Evolutionary conservation across 2,113 vertebrate genomes (phyloP), one percentile per base, ranked within the genome.

Genomic region (Artemisiospiza belli): DNA sequence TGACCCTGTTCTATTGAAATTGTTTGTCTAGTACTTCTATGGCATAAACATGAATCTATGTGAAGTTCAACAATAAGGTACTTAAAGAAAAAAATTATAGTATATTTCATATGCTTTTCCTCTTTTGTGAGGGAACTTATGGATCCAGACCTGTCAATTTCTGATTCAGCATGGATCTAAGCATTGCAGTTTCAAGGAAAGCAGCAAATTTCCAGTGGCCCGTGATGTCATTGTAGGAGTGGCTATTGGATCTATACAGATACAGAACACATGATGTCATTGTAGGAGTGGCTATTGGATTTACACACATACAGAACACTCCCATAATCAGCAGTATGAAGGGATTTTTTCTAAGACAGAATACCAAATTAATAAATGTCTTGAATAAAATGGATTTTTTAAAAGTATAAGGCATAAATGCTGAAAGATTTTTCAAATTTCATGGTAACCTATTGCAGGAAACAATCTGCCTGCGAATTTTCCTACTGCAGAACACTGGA

Each of bases 331-430:
- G 5, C 12, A 67, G 12, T 16, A 21, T 35, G 16, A 92, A 11
- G 6, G 41, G n/a, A 83, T 18, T 68, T 19, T 3, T 62, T 92
- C 13, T 0, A 1, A 85, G 12, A 31, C 4, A 77, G 47, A 61
- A 41, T 55, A 87, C 43, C 15, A 37, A 55, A 9, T 46, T 63
- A 75, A 87, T 57, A 1, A 55, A 52, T 24, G 9, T 52, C 10
- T 27, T 91, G 20, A 14, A 57, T 57, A 47, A 82, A 23, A 18
- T 66, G 5, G 1, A 11, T 27, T 70, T 24, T 43, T 35, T 8
- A 0, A 7, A 37, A n/a, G n/a, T n/a, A 30, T 33, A 4, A 28
- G 6, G 1, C 39, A 7, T 6, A 81, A n/a, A 18, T 51, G 12
- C 43, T 35, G 7, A 87, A 89, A 70, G 1, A 3, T 51, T 68